Evolutionary conservation across 2,888 invertebrate genomes (phyloP).

Genomic region (Leucophenga maculata): DNA sequence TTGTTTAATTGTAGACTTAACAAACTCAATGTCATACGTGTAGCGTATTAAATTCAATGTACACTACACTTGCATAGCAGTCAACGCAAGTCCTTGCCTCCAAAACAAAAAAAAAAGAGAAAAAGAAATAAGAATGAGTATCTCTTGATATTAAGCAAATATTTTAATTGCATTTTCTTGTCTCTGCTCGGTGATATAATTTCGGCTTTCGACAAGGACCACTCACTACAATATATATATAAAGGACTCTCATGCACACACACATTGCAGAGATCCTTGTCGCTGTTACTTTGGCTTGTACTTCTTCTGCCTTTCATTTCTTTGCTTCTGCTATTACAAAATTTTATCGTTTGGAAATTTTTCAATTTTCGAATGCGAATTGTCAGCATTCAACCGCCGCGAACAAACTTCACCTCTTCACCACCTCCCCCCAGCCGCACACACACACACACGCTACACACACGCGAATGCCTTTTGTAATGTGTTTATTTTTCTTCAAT

Average conservation of each 20-base stretch:
- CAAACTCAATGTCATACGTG: too few relatives aligned
- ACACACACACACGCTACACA: too few relatives aligned
- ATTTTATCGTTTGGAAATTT: slow-evolving; percentile 72
- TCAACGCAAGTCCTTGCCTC: background rate
- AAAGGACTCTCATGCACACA: background rate
- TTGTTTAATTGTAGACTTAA: too few relatives aligned
- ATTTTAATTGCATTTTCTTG: slow-evolving; percentile 27
- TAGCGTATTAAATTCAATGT: too few relatives aligned
- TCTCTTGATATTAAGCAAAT: slow-evolving; percentile 11
- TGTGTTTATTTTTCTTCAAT: too few relatives aligned
- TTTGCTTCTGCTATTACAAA: slow-evolving; percentile 51
- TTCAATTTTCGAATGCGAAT: slow-evolving; percentile 63
- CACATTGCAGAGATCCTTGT: background rate
- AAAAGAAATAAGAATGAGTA: too few relatives aligned
- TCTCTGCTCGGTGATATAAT: background rate
- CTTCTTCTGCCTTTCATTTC: background rate
- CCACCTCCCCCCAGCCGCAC: too few relatives aligned
- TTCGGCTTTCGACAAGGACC: slow-evolving; percentile 13
- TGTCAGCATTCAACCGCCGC: slow-evolving; percentile 10
- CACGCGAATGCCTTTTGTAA: too few relatives aligned
- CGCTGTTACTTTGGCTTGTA: background rate
- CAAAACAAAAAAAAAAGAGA: too few relatives aligned
- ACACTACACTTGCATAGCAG: too few relatives aligned
- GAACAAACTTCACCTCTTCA: too few relatives aligned
- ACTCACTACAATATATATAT: background rate